Evolutionary conservation across 2,888 invertebrate species (phyloP).

Genomic region (Drosophila nigritarsus): DNA sequence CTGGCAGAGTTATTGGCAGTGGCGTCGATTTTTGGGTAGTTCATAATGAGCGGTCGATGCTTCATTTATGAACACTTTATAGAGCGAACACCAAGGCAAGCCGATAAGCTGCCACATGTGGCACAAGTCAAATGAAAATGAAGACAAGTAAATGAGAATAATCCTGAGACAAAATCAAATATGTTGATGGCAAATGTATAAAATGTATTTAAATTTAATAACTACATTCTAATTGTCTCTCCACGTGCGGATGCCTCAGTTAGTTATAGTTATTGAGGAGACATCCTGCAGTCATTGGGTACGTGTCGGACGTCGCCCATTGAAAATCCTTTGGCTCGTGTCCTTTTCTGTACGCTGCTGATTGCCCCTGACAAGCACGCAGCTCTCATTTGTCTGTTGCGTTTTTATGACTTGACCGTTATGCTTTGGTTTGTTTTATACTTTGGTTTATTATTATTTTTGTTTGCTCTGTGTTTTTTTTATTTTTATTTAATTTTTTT

Average conservation of each 20-base stretch:
- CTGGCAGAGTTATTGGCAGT: slow-evolving; percentile 34
- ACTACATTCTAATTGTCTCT: slow-evolving; percentile 40
- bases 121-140: slow-evolving; percentile 1
- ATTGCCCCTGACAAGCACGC: slow-evolving; percentile 9
- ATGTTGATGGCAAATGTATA: not conserved
- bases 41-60: slow-evolving; percentile 37
- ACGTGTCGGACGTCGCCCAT: slow-evolving; percentile 49
- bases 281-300: not conserved
- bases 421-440: slow-evolving; percentile 57
- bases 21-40: slow-evolving; percentile 18
- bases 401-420: slow-evolving; percentile 67
- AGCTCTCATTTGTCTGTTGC: slow-evolving; percentile 44
- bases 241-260: slow-evolving; percentile 25
- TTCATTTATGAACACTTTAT: slow-evolving; percentile 48
- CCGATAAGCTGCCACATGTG: slow-evolving; percentile 6
- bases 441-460: slow-evolving; percentile 57
- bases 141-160: not conserved
- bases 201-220: slow-evolving; percentile 8
- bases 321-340: slow-evolving; percentile 25
- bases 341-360: slow-evolving; percentile 13
- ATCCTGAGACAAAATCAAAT: not conserved
- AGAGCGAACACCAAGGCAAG: not conserved
- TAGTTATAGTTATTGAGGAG: slow-evolving; percentile 43
- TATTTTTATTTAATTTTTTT: slow-evolving; percentile 18
- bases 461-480: slow-evolving; percentile 12